Evolutionary conservation across 2,888 invertebrate species (phyloP), one percentile per base, ranked within the genome.

Genomic region (Eupithecia pulchellata): DNA sequence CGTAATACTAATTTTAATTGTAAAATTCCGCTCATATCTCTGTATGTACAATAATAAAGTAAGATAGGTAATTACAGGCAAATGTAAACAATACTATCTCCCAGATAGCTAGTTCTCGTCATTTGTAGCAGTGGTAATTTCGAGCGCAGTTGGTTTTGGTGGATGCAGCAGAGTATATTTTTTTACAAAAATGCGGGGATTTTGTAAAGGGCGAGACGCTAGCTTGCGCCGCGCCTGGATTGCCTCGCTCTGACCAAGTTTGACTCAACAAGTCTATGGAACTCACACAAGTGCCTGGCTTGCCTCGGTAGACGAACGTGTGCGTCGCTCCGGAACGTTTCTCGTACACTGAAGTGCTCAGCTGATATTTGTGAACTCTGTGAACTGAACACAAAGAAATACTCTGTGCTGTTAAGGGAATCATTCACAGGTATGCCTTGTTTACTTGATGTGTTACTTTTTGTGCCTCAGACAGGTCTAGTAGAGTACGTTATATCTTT

Each of bases 151-250:
- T 90, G 89, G 75, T 81, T 77, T 75, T 78, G 72, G 78, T 74
- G 70, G 71, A 66, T 80, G 76, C 75, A 75, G 76, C 75, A 75
- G 76, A 73, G 76, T 77, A 57, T 42, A 57, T 67, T 80, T 79
- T n/a, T 81, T 75, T 78, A 52, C 60, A 83, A 92, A 92, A 91
- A 93, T 92, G 93, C 91, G 91, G 90, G 82, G 84, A 76, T 73
- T 76, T 77, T 79, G 83, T 36, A 78, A 80, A 90, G 88, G 92
- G 91, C 92, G 92, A 86, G 91, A 84, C 86, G 81, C 78, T 67
- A 74, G 78, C 73, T 85, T n/a, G 52, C 25, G 25, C 25, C 11
- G 9, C 32, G n/a, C 30, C 32, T 3, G 86, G 87, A 89, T 84
- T 91, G 89, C 88, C 85, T 88, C 88, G 75, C 72, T 70, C 69